These are phyloP conservation scores for Calosoma granatense DNA, from an alignment of 1,140 invertebrate species.

Conservation along the genomic window DNA sequence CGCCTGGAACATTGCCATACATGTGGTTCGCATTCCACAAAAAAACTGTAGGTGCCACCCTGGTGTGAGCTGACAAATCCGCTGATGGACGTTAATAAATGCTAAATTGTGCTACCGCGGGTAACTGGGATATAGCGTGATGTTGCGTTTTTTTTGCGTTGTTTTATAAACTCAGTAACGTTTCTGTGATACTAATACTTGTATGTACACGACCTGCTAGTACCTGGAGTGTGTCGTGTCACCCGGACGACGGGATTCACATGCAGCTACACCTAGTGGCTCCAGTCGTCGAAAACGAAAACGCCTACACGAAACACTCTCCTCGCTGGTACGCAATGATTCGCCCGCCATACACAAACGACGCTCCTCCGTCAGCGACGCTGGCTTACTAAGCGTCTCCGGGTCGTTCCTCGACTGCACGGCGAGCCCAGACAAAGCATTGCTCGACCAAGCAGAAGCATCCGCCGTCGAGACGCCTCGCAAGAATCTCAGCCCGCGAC, in stretches of 20 bases:
- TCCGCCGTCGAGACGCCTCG: slow-evolving; percentile 47
- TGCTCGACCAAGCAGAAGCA: slow-evolving; percentile 44
- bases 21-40: no score
- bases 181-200: background rate
- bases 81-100: no score
- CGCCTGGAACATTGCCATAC: no score
- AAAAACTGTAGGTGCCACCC: no score
- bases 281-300: slow-evolving; percentile 59
- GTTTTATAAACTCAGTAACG: no score
- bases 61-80: no score
- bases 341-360: slow-evolving; percentile 49
- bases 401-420: slow-evolving; percentile 81
- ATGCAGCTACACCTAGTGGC: slow-evolving; percentile 37
- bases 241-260: slow-evolving; percentile 50
- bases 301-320: slow-evolving; percentile 43
- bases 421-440: slow-evolving; percentile 58
- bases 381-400: slow-evolving; percentile 69
- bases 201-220: slow-evolving; percentile 27
- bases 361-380: slow-evolving; percentile 72
- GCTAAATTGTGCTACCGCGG: no score
- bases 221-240: slow-evolving; percentile 46
- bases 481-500: slow-evolving; percentile 62
- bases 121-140: no score
- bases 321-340: slow-evolving; percentile 32
- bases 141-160: no score